Evolutionary conservation across 2,113 vertebrate genomes (phyloP).

Genomic region (Catagonus wagneri): DNA sequence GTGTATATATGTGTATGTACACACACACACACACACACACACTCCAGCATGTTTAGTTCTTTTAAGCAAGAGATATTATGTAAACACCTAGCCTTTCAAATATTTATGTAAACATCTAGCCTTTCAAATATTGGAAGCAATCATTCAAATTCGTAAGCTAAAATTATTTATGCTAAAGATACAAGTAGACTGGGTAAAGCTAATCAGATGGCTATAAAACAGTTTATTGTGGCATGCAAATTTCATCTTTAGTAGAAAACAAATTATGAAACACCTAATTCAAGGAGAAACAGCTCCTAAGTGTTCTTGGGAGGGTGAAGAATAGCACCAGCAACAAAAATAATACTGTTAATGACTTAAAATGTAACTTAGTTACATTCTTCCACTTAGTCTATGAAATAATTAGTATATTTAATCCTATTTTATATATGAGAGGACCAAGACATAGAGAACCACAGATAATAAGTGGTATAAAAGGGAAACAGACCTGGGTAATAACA

Average conservation of each 20-base stretch:
- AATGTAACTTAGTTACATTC: not conserved
- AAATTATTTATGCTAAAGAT: not conserved
- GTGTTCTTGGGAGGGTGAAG: not conserved
- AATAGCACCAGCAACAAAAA: not conserved
- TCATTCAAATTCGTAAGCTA: not conserved
- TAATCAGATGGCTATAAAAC: not conserved
- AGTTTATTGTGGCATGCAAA: not conserved
- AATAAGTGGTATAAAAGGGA: not conserved
- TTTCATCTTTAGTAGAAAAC: slow-evolving; percentile 30
- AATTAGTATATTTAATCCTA: not conserved
- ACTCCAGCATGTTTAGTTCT: not conserved
- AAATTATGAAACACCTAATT: not conserved
- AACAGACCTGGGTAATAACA: not conserved
- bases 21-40: not conserved
- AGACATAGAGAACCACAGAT: not conserved
- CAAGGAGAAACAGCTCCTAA: not conserved
- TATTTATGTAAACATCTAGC: not conserved
- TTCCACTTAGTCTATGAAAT: not conserved
- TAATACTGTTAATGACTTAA: not conserved
- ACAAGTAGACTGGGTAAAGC: not conserved
- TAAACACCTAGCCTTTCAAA: not conserved
- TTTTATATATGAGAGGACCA: not conserved
- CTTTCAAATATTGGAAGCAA: not conserved
- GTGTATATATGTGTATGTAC: not conserved
- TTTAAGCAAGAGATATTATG: not conserved